Evolutionary conservation across 2,797 vertebrate genomes (phyloP).

Genomic region (Gastrophryne carolinensis): DNA sequence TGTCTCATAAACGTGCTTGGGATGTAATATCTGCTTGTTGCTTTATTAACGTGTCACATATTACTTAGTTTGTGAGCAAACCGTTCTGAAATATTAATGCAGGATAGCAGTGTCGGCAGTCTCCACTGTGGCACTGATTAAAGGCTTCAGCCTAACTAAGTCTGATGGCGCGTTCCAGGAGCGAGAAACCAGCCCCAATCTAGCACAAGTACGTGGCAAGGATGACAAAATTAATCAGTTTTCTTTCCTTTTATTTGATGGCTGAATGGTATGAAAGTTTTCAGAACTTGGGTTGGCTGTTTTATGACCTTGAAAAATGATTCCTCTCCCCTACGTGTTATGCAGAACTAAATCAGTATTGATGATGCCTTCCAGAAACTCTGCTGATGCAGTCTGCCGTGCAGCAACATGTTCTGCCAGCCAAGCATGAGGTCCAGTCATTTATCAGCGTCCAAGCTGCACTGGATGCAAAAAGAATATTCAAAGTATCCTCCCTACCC

Average conservation of each 20-base stretch:
- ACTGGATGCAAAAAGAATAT: too few relatives aligned
- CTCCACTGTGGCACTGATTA: constrained; percentile 66
- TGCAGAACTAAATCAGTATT: constrained; percentile 63
- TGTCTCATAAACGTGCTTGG: not conserved
- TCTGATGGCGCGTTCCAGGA: constrained; percentile 66
- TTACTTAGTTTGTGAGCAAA: constrained; percentile 63
- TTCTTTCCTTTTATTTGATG: constrained; percentile 70
- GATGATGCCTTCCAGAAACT: constrained; percentile 51
- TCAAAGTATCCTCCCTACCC: too few relatives aligned
- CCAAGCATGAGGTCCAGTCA: not conserved
- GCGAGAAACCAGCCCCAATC: constrained; percentile 62
- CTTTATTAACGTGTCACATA: constrained; percentile 63
- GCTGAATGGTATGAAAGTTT: constrained; percentile 71
- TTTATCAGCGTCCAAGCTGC: constrained; percentile 4
- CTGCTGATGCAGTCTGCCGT: constrained; percentile 47
- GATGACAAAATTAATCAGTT: constrained; percentile 79
- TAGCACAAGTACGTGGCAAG: constrained; percentile 64
- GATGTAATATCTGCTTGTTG: not conserved
- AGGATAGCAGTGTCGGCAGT: constrained; percentile 62
- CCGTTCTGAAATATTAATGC: constrained; percentile 63
- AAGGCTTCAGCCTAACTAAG: constrained; percentile 72
- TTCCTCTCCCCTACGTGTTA: constrained; percentile 59
- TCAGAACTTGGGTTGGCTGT: constrained; percentile 68
- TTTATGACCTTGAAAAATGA: constrained; percentile 70
- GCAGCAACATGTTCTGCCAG: not conserved